phyloP scores from a whole-genome alignment of 2,888 invertebrate species.

The Andrena bicolor region DNA sequence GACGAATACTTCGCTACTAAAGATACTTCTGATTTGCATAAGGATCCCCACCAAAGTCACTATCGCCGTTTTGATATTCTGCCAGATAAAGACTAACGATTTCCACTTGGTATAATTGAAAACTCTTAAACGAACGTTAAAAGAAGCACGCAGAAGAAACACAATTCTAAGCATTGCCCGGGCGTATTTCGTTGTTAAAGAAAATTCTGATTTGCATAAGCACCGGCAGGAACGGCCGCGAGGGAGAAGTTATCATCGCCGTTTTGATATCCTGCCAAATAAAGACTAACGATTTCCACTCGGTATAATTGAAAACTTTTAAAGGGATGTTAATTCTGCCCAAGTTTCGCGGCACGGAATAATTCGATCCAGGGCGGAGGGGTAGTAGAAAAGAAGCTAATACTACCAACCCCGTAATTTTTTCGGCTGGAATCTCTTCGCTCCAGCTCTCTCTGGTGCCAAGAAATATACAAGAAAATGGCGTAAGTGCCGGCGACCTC shows the following conservation, averaged over 20 bases:
- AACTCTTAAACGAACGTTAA: conserved; percentile 31
- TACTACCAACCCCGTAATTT: conserved; percentile 80
- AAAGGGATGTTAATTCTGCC: conserved; percentile 41
- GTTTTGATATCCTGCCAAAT: conserved; percentile 29
- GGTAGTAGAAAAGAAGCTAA: conserved; percentile 57
- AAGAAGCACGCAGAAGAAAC: too few species aligned
- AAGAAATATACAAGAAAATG: conserved; percentile 94
- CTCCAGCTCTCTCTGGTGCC: conserved; percentile 90
- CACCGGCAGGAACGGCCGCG: not conserved
- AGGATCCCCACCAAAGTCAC: not conserved
- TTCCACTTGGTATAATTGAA: conserved; percentile 18
- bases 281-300: conserved; percentile 17
- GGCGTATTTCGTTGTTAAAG: not conserved
- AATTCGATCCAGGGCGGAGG: not conserved
- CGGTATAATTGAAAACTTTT: conserved; percentile 12
- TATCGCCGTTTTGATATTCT: conserved; percentile 8
- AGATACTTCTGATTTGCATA: not conserved
- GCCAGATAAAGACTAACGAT: conserved; percentile 28
- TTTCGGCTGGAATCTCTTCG: conserved; percentile 85
- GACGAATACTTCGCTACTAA: not conserved
- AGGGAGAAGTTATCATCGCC: not conserved
- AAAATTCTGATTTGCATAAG: not conserved
- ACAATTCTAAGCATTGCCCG: too few species aligned
- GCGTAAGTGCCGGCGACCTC: conserved; percentile 95
- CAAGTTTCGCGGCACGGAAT: conserved; percentile 8